Conservation (phyloP, 2,797 vertebrate species). For the Furcifer pardalis region DNA sequence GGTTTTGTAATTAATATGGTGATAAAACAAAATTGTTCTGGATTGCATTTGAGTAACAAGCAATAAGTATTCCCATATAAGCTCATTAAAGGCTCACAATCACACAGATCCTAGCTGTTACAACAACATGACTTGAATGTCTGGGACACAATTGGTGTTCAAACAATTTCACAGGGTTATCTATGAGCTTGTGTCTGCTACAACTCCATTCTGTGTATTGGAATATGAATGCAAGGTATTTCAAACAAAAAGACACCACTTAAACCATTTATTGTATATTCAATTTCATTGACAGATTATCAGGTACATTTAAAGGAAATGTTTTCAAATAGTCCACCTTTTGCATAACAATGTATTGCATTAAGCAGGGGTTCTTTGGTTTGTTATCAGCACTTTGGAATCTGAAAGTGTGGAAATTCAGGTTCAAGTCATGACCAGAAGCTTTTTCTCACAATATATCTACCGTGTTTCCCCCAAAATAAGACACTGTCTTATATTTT, state of each 20-base stretch:
- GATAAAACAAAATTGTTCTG: conserved; percentile 52
- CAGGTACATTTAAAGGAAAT: conserved; percentile 3
- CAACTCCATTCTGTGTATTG: background rate
- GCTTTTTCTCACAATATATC: too few relatives aligned
- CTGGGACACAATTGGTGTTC: background rate
- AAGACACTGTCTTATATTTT: too few relatives aligned
- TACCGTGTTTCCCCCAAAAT: too few relatives aligned
- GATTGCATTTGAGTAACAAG: conserved; percentile 28
- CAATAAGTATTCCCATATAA: conserved; percentile 23
- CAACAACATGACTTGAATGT: background rate
- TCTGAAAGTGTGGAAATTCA: background rate
- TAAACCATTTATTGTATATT: background rate
- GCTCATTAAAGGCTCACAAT: background rate
- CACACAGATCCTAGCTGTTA: background rate
- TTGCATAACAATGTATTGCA: too few relatives aligned
- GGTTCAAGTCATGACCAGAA: too few relatives aligned
- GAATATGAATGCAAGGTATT: background rate
- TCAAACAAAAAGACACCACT: background rate
- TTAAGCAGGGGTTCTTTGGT: too few relatives aligned
- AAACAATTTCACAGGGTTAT: background rate
- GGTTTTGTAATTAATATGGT: conserved; percentile 30
- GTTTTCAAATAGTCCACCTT: background rate
- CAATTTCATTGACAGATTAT: conserved; percentile 1
- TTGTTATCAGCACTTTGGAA: background rate
- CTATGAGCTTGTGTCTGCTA: background rate